Base-by-base conservation (phyloP, 2,797 vertebrate genomes). In the Hydrophis major region DNA sequence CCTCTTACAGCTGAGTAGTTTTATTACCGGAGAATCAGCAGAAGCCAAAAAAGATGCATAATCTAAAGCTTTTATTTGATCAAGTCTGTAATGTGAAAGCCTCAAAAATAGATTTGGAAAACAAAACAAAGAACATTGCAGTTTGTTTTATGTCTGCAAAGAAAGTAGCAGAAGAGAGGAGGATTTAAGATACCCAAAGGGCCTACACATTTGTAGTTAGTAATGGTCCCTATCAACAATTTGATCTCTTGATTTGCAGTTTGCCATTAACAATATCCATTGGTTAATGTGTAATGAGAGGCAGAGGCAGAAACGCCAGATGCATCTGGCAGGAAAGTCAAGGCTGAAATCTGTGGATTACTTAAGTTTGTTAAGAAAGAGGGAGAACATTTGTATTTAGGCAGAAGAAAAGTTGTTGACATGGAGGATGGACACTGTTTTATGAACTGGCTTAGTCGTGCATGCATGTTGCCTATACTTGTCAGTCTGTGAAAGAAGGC, bases 1-100 rank as follows among this genome's bases (percentile, higher is more conserved):
- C 6, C 14, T 86, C 89, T 32, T 92, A 93, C 87, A 93, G 93
- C 66, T 94, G 93, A 96, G 25, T 93, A 93, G 94, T 95, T 97
- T 96, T 97, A 96, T 96, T 94, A 89, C 60, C 1, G 10, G 92
- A 88, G 96, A 95, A 94, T 93, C 93, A 95, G 96, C 93, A 89
- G 57, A 28, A 83, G 42, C 74, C 20, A 25, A 47, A 47, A 83
- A 47, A 83, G 20, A 83, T 25, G 74, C 74, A 47, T 47, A 83
- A 47, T 22, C 37, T 8, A 47, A 83, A 25, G 20, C 37, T 83
- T 83, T 83, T 83, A 83, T 83, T 83, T 83, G 37, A 47, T 83
- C 60, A 37, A 53, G 90, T 93, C 94, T 92, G 87, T 94, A 96
- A 95, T 32, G 92, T 0, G 0, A 87, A 74, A 92, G 25, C 89